These are phyloP conservation scores for Caloenas nicobarica DNA, from an alignment of 2,113 vertebrate genomes.

Conservation along the genomic window DNA sequence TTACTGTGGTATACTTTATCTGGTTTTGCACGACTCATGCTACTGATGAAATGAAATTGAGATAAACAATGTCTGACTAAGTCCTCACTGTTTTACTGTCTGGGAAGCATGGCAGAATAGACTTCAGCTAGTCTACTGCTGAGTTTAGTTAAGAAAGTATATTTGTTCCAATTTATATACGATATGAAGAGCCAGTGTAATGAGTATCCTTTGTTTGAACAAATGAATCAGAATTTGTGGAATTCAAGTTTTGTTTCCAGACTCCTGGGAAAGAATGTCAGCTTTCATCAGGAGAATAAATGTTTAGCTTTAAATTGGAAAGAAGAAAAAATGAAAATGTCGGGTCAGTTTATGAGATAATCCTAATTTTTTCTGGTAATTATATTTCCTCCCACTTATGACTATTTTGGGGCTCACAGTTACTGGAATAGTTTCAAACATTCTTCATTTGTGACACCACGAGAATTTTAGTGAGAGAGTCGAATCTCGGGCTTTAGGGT, in stretches of 20 bases:
- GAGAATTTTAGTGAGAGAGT: background rate
- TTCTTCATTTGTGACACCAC: background rate
- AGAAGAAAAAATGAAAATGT: background rate
- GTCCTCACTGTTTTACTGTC: background rate
- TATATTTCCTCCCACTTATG: background rate
- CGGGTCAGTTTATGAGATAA: background rate
- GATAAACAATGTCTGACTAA: background rate
- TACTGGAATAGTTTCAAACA: background rate
- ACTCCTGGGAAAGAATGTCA: background rate
- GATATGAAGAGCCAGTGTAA: background rate
- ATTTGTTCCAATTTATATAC: background rate
- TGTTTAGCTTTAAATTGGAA: background rate
- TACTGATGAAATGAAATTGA: background rate
- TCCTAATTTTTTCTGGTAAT: background rate
- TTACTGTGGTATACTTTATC: background rate
- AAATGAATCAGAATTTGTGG: background rate
- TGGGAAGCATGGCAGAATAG: background rate
- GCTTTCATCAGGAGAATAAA: background rate
- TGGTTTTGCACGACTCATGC: background rate
- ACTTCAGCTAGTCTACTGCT: background rate
- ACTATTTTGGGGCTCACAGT: background rate
- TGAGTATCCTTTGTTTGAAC: background rate
- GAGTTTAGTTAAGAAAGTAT: background rate
- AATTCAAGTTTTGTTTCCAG: background rate
- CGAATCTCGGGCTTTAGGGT: background rate